Evolutionary conservation across 2,888 invertebrate species (phyloP).

Genomic region (Dicyrtoma fusca): DNA sequence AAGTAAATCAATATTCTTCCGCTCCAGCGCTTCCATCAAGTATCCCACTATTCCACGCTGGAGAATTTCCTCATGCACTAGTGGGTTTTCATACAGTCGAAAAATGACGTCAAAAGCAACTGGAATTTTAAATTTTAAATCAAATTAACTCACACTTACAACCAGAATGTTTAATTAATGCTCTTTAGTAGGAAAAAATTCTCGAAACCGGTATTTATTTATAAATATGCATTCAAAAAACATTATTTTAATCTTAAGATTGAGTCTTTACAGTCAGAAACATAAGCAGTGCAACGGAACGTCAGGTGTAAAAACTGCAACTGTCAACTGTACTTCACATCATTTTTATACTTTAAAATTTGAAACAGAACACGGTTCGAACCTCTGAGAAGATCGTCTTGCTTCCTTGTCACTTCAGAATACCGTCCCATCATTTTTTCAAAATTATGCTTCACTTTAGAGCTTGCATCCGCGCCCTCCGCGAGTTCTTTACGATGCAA

Average conservation of each 20-base stretch:
- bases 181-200: no score
- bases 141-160: no score
- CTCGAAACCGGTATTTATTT: no score
- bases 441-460: slow-evolving; percentile 62
- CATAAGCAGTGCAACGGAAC: no score
- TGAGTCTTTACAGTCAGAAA: no score
- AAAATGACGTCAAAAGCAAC: slow-evolving; percentile 90
- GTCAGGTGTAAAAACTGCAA: no score
- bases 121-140: slow-evolving; percentile 58
- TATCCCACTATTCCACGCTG: slow-evolving; percentile 88
- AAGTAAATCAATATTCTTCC: slow-evolving; percentile 86
- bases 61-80: slow-evolving; percentile 96
- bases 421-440: slow-evolving; percentile 64
- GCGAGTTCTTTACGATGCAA: slow-evolving; percentile 40
- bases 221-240: no score
- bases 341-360: no score
- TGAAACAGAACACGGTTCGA: no score
- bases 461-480: slow-evolving; percentile 40
- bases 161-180: no score
- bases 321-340: no score
- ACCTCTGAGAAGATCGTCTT: slow-evolving; percentile 83
- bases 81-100: slow-evolving; percentile 93
- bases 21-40: slow-evolving; percentile 83
- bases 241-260: no score
- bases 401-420: slow-evolving; percentile 65